Evolutionary conservation across 1,140 invertebrate species (phyloP).

Genomic region (Adoxophyes honmai): DNA sequence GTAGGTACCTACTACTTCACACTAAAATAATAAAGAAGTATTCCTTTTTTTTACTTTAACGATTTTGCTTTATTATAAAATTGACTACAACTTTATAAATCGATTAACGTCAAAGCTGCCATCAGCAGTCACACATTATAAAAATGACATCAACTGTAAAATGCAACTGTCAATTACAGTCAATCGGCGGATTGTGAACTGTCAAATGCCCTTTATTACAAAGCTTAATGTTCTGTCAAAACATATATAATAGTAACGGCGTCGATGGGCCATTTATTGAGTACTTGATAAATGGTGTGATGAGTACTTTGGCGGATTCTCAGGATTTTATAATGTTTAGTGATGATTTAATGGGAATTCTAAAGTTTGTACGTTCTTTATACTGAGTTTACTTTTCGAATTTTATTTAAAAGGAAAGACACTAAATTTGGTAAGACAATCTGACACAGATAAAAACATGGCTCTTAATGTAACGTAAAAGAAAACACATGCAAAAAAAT

Average conservation of each 20-base stretch:
- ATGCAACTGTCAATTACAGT: slow-evolving; percentile 53
- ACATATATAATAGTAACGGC: slow-evolving; percentile 64
- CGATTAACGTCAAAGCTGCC: slow-evolving; percentile 27
- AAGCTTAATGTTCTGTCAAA: slow-evolving; percentile 70
- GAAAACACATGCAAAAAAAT: no score
- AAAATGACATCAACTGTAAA: slow-evolving; percentile 63
- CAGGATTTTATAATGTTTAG: slow-evolving; percentile 26
- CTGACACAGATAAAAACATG: no score
- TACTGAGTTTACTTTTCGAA: background rate
- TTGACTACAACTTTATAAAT: no score
- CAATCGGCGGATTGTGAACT: slow-evolving; percentile 43
- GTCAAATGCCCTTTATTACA: slow-evolving; percentile 40
- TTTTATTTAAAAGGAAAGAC: no score
- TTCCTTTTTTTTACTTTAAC: no score
- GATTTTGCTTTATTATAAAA: no score
- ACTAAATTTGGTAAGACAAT: no score
- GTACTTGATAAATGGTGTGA: slow-evolving; percentile 56
- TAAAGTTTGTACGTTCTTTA: slow-evolving; percentile 16
- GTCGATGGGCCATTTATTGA: slow-evolving; percentile 45
- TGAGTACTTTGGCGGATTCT: slow-evolving; percentile 46
- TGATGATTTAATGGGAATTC: background rate
- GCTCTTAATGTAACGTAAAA: no score
- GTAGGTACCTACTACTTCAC: no score
- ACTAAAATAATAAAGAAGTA: no score
- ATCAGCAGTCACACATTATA: slow-evolving; percentile 45